Base-by-base conservation (phyloP, 2,888 invertebrate species). In the Eristalis tenax region DNA sequence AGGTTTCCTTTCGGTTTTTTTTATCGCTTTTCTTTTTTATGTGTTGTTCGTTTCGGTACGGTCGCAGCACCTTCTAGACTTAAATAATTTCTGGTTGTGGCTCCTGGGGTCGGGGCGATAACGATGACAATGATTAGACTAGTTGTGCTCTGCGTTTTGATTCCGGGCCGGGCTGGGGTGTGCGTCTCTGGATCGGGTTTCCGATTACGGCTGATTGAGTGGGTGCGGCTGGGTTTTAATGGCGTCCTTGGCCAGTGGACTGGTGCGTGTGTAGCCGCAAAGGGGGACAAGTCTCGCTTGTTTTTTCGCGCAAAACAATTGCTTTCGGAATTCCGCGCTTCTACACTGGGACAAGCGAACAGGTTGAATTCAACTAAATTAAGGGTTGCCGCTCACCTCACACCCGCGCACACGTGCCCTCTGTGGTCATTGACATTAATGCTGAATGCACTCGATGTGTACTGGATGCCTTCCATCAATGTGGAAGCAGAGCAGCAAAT, bases 51-150 rank as follows among this genome's bases (percentile, higher is more conserved):
- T 68, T 35, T 22, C n/a, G 13, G 38, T 63, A 35, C 18, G 10
- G 40, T n/a, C 32, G 50, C 40, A 66, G 70, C 71, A 80, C 66
- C 80, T 84, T 80, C 61, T 22, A 57, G 74, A 83, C 66, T 23
- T 8, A 59, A 70, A 69, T 18, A 76, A 61, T 75, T 56, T 43
- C 40, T 65, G 71, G 65, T 38, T 59, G 32, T 66, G 66, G 68
- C 69, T 74, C 73, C 74, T 74, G 69, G 50, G 65, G 68, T 50
- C 68, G 38, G 50, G 18, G 65, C 74, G 79, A 80, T 87, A 83
- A 87, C 73, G 83, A 87, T 83, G 87, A 80, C 83, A 83, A 75
- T 65, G 83, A 87, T 87, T 83, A 83, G 83, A 71, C 75, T 76
- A 71, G 74, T 61, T 78, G 74, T 28, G 43, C 63, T 26, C 22